A percentile compares a stretch with the other conserved stretches of the same genome.
These are phyloP conservation scores for Piscicola geometra DNA, from an alignment of 2,888 invertebrate genomes.

Conservation along the genomic window DNA sequence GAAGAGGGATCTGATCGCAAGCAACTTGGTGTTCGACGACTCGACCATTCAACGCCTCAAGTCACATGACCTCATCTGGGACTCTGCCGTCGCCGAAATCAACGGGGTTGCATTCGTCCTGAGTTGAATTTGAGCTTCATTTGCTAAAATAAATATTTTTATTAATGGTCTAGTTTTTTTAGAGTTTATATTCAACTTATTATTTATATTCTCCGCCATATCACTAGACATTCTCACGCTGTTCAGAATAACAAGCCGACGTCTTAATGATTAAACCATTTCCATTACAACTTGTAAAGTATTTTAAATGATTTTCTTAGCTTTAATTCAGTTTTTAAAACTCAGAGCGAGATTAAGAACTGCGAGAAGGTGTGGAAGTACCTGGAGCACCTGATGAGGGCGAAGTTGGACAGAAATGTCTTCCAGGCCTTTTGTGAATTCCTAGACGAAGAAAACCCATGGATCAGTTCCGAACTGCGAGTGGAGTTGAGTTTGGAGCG, in stretches of 20 bases:
- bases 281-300: too few species aligned
- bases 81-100: conserved; percentile 24
- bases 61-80: conserved; percentile 29
- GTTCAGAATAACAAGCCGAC: too few species aligned
- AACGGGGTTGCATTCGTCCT: conserved; percentile 30
- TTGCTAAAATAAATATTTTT: too few species aligned
- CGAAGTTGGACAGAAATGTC: conserved; percentile 21
- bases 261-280: too few species aligned
- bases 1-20: conserved; percentile 36
- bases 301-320: too few species aligned
- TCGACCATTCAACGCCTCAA: conserved; percentile 30
- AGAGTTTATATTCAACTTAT: too few species aligned
- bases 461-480: conserved; percentile 39
- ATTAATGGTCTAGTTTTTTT: too few species aligned
- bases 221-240: too few species aligned
- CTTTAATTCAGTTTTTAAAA: too few species aligned
- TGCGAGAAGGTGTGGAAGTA: conserved; percentile 36
- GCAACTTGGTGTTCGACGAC: conserved; percentile 32
- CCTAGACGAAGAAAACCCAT: conserved; percentile 38
- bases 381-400: conserved; percentile 37
- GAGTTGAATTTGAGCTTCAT: too few species aligned
- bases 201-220: too few species aligned
- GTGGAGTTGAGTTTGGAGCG: conserved; percentile 38
- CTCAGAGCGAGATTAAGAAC: conserved; percentile 38
- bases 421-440: conserved; percentile 37